These are phyloP conservation scores for Halocynthia roretzi DNA, from an alignment of 23 tunicate species.

Conservation along the genomic window DNA sequence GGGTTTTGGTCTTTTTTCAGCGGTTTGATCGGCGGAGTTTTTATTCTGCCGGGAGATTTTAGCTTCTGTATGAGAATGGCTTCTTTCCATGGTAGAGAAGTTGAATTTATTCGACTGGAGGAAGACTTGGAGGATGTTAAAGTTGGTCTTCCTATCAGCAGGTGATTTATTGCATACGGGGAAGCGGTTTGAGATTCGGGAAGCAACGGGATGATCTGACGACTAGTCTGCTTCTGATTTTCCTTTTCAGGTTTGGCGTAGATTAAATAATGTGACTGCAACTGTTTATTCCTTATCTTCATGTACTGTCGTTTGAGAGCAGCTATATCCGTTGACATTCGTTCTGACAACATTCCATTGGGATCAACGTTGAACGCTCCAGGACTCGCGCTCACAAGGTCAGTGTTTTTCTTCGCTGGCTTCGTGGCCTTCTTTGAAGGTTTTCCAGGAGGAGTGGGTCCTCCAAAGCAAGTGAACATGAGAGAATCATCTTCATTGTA, in stretches of 20 bases:
- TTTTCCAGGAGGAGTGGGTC: background rate
- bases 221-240: background rate
- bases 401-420: background rate
- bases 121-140: background rate
- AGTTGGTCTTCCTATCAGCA: conserved; percentile 53
- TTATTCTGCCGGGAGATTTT: conserved; percentile 21
- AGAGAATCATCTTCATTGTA: conserved; percentile 8
- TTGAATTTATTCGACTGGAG: background rate
- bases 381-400: conserved; percentile 17
- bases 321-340: conserved; percentile 89
- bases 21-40: conserved; percentile 8
- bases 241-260: conserved; percentile 59
- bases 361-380: conserved; percentile 11
- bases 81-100: conserved; percentile 28
- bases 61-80: conserved; percentile 15
- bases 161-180: conserved; percentile 76
- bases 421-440: background rate
- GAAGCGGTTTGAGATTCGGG: conserved; percentile 8
- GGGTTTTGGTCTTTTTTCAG: background rate
- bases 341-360: conserved; percentile 83
- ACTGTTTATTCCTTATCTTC: conserved; percentile 59
- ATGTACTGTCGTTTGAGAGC: conserved; percentile 83
- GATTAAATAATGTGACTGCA: conserved; percentile 45
- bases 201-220: conserved; percentile 9
- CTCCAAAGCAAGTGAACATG: conserved; percentile 21